Percentiles rank a stretch among this genome's conserved stretches.
Conservation (phyloP, 2,113 vertebrate genomes). For the Xenopus borealis region DNA sequence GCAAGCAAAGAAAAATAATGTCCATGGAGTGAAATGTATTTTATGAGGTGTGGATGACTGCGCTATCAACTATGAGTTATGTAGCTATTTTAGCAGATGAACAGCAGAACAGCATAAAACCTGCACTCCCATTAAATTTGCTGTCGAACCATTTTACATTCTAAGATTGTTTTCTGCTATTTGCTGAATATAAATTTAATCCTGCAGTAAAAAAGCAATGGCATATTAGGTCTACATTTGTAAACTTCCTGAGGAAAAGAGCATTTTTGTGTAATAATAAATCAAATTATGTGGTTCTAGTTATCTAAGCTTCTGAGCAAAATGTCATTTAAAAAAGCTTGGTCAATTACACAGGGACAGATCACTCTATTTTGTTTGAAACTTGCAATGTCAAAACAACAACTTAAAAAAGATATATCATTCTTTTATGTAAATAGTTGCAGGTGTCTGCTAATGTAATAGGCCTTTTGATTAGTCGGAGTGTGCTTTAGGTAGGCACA, state of each 20-base stretch:
- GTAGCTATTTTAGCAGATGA: slow-evolving; percentile 6
- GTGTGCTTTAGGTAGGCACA: no score
- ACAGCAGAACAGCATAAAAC: slow-evolving; percentile 2
- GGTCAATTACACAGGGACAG: not conserved
- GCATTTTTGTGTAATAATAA: not conserved
- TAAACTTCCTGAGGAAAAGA: not conserved
- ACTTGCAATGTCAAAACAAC: no score
- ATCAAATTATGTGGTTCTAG: not conserved
- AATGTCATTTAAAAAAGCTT: not conserved
- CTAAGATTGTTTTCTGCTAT: not conserved
- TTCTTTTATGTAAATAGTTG: no score
- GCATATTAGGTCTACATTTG: not conserved
- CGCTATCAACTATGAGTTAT: slow-evolving; percentile 7
- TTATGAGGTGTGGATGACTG: slow-evolving; percentile 3
- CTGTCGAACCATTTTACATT: slow-evolving; percentile 13
- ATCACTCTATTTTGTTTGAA: no score
- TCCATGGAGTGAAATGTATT: not conserved
- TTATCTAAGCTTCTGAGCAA: not conserved
- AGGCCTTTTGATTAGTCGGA: no score
- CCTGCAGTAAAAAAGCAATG: slow-evolving; percentile 1
- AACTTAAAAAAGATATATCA: no score
- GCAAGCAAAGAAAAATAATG: not conserved
- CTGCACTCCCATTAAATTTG: not conserved
- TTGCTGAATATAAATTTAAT: slow-evolving; percentile 9
- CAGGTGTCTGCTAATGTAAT: no score